These are phyloP conservation scores for Crotalus helleri DNA, from an alignment of 2,113 vertebrate species.

Conservation along the genomic window DNA sequence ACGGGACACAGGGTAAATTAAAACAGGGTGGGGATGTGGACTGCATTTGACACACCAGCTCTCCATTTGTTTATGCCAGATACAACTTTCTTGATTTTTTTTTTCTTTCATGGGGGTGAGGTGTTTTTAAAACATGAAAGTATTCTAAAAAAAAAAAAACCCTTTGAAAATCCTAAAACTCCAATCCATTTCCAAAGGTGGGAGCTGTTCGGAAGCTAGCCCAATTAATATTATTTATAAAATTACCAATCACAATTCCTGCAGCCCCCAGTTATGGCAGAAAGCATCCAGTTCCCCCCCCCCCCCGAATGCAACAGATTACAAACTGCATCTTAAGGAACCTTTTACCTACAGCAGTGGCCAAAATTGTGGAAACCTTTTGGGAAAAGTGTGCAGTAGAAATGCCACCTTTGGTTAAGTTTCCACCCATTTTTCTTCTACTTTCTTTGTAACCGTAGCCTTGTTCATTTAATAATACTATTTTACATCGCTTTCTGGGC, in stretches of 20 bases:
- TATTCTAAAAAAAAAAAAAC: background rate
- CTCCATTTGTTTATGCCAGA: background rate
- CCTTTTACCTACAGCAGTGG: background rate
- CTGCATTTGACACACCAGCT: background rate
- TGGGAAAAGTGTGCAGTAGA: no score
- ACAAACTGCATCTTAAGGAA: background rate
- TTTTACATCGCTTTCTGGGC: no score
- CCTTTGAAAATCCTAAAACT: background rate
- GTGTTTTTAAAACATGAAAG: background rate
- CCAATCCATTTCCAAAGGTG: background rate
- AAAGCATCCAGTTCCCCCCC: background rate
- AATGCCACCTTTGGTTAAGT: no score
- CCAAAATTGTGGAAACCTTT: no score
- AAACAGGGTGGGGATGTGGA: background rate
- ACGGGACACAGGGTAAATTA: background rate
- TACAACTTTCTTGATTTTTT: background rate
- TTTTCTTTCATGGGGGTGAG: background rate
- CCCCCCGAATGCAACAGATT: background rate
- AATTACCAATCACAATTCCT: background rate
- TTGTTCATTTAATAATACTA: no score
- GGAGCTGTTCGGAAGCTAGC: background rate
- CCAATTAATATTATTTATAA: background rate
- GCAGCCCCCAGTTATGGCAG: background rate
- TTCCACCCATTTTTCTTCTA: no score
- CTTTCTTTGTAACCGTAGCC: no score